Base-by-base conservation (phyloP, 2,888 invertebrate genomes). In the Caenorhabditis wallacei region DNA sequence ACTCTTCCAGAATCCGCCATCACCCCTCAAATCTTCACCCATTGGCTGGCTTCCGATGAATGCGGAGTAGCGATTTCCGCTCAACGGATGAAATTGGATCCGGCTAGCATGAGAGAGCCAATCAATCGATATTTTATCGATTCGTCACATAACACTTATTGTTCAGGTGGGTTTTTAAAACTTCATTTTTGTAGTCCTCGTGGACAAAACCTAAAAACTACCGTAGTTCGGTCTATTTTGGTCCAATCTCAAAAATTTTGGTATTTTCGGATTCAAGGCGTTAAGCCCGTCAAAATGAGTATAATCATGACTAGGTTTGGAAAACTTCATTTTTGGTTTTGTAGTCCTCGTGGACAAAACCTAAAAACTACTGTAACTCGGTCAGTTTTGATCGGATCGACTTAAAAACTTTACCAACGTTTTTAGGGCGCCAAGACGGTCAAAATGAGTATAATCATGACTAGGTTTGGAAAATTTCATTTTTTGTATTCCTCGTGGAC, bases 11-110 rank as follows among this genome's bases (percentile, higher is more conserved):
- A 81, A 10, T 84, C 95, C 92, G 94, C 61, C 3, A 80, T 98
- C 87, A 96, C 96, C 75, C 95, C 97, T 93, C 97, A 97, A 93
- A 98, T 98, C 46, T 95, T 98, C 89, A 97, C 97, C 93, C 95
- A 97, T 84, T 99, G 98, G 94, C 94, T 99, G 88, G 97, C 98
- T 97, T 97, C 98, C 0, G 98, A 98, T 93, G 98, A 98, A 93
- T 98, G 99, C 93, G 97, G 98, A 0, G 97, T 98, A 0, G 97
- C 98, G 85, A 98, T 98, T 93, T 94, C 98, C 86, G 97, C 57
- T 1, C 64, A 54, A 16, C 26, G 80, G 10, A 72, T 98, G 93
- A 94, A 97, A 16, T 94, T 90, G 46, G 85, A 90, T 48, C 87
- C 87, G 13, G 84, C 88, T 16, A 76, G 81, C 22, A 87, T 90